phyloP scores from a whole-genome alignment of 2,888 invertebrate genomes.

The Teleiodes luculella region DNA sequence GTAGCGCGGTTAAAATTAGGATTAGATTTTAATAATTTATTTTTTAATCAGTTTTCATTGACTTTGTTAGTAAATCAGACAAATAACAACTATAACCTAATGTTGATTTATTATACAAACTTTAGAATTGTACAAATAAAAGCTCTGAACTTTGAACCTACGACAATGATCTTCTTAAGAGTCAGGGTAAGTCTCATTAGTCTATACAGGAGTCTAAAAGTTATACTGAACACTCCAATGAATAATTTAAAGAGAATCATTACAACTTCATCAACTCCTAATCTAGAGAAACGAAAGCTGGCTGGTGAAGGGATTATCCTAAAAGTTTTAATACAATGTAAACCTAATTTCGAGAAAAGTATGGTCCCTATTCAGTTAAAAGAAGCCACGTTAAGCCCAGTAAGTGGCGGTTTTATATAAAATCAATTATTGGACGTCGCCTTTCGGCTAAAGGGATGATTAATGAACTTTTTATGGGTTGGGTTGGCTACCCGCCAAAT shows the following conservation, averaged over 20 bases:
- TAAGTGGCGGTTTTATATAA: conserved; percentile 5
- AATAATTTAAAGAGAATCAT: too few relatives aligned
- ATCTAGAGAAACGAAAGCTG: neutral
- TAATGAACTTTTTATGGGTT: conserved; percentile 6
- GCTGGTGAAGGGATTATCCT: neutral
- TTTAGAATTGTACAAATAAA: too few relatives aligned
- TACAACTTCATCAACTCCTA: too few relatives aligned
- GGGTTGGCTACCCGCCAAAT: neutral
- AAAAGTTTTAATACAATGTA: neutral
- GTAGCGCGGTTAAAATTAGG: too few relatives aligned
- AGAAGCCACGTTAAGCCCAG: neutral
- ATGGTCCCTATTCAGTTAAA: neutral
- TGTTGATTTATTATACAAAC: too few relatives aligned
- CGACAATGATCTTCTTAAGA: too few relatives aligned
- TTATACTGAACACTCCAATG: too few relatives aligned
- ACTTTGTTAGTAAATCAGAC: neutral
- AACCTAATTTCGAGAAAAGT: neutral
- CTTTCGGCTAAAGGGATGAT: conserved; percentile 4
- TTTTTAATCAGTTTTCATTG: too few relatives aligned
- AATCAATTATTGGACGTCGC: conserved; percentile 9
- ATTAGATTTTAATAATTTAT: too few relatives aligned
- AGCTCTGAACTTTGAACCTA: too few relatives aligned
- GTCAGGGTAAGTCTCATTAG: too few relatives aligned
- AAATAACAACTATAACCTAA: neutral
- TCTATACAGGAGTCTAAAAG: too few relatives aligned